These are phyloP conservation scores for Phymatocera aterrima DNA, from an alignment of 2,888 invertebrate genomes.

Conservation along the genomic window DNA sequence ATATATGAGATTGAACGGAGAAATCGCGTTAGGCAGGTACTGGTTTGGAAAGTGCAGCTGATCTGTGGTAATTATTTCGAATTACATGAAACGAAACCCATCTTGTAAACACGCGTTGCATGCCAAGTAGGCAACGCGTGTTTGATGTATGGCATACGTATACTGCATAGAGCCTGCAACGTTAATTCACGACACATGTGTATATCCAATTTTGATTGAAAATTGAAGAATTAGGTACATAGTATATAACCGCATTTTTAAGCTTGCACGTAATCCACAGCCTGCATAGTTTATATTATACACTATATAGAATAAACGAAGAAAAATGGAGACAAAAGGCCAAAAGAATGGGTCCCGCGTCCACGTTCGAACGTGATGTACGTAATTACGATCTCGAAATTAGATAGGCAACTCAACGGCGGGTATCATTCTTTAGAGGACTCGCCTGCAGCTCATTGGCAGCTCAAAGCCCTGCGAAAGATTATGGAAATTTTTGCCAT, in stretches of 20 bases:
- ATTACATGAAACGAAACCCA: constrained; percentile 1
- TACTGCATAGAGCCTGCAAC: too few relatives aligned
- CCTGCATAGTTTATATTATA: too few relatives aligned
- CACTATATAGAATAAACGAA: too few relatives aligned
- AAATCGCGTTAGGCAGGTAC: constrained; percentile 35
- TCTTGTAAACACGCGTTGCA: neutral
- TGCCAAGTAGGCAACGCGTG: neutral
- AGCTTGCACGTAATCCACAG: too few relatives aligned
- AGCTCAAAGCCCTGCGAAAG: neutral
- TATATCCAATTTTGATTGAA: too few relatives aligned
- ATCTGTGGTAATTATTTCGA: constrained; percentile 34
- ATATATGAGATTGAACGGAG: constrained; percentile 23
- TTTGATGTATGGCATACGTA: neutral
- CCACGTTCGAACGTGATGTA: neutral
- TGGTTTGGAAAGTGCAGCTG: constrained; percentile 40
- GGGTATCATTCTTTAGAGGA: neutral
- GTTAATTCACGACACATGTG: too few relatives aligned
- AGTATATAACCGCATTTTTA: too few relatives aligned
- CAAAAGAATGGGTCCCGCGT: too few relatives aligned
- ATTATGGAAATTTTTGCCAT: constrained; percentile 21
- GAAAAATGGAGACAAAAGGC: too few relatives aligned
- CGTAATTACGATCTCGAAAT: constrained; percentile 7
- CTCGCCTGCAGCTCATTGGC: neutral
- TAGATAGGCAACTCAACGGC: neutral
- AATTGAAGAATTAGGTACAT: too few relatives aligned